Conservation (phyloP, 2,113 vertebrate species). For the Neotoma lepida region DNA sequence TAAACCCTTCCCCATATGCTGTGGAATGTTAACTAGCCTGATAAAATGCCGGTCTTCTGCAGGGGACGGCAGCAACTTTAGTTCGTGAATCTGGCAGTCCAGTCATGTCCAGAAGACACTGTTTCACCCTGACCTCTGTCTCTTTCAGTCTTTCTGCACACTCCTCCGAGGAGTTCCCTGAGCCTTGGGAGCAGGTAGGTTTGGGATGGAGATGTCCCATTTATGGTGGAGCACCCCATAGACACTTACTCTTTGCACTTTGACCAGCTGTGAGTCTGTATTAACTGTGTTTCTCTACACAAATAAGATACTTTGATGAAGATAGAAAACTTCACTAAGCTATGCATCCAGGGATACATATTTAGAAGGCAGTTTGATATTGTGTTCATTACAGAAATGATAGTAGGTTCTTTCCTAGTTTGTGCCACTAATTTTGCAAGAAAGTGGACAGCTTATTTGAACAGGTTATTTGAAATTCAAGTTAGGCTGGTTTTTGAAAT, state of each 20-base stretch:
- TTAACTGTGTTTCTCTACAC: background rate
- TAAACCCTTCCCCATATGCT: background rate
- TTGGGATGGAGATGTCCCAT: background rate
- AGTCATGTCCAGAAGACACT: background rate
- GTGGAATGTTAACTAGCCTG: background rate
- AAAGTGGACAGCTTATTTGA: background rate
- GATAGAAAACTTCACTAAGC: background rate
- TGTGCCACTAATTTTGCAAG: background rate
- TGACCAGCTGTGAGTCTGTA: no score
- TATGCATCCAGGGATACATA: background rate
- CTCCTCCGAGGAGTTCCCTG: background rate
- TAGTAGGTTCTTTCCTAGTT: background rate
- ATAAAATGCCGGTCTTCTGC: background rate
- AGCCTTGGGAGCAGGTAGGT: background rate
- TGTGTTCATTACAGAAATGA: background rate
- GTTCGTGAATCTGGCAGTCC: background rate
- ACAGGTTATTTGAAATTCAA: conserved; percentile 44
- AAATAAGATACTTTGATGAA: background rate
- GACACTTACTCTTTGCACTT: background rate
- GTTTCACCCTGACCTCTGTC: background rate
- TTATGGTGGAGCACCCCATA: background rate
- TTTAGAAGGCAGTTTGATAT: background rate
- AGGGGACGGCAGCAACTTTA: background rate
- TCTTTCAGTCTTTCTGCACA: background rate
- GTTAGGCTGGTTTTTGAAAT: conserved; percentile 4